These are phyloP conservation scores for Stictocephala bisonia DNA, from an alignment of 2,888 invertebrate species.

Conservation along the genomic window DNA sequence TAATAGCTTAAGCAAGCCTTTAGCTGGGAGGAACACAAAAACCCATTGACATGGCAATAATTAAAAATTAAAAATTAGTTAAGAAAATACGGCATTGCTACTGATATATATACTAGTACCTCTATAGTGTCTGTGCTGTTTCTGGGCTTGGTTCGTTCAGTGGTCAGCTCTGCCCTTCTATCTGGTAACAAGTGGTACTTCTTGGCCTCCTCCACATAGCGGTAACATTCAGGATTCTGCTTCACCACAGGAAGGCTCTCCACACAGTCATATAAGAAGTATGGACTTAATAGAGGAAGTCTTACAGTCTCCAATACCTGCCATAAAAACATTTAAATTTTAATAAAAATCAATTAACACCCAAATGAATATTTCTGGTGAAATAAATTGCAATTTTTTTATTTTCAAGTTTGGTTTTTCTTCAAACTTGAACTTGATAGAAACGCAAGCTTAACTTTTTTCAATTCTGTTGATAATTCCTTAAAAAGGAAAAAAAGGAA, in stretches of 20 bases:
- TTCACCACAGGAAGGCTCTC: conserved; percentile 63
- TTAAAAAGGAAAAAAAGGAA: no score
- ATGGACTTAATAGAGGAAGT: conserved; percentile 66
- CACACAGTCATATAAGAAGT: conserved; percentile 66
- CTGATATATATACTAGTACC: conserved; percentile 46
- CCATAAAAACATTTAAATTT: neutral
- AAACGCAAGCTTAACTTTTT: no score
- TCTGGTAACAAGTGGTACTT: conserved; percentile 66
- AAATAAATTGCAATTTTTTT: neutral
- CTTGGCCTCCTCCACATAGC: conserved; percentile 65
- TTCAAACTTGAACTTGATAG: no score
- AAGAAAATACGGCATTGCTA: neutral
- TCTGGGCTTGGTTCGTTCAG: conserved; percentile 64
- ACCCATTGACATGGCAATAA: conserved; percentile 67
- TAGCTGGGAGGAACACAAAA: no score
- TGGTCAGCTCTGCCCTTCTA: conserved; percentile 63
- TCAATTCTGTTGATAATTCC: no score
- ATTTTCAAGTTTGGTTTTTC: no score
- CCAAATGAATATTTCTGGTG: neutral
- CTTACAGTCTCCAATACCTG: conserved; percentile 65
- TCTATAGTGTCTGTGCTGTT: conserved; percentile 62
- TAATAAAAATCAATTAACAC: neutral
- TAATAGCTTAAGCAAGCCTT: no score
- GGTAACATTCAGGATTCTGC: conserved; percentile 63
- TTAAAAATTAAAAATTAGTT: conserved; percentile 56